A percentile compares a stretch with the other conserved stretches of the same genome.
Conservation (phyloP, 2,888 invertebrate species). For the Caradrina clavipalpis region DNA sequence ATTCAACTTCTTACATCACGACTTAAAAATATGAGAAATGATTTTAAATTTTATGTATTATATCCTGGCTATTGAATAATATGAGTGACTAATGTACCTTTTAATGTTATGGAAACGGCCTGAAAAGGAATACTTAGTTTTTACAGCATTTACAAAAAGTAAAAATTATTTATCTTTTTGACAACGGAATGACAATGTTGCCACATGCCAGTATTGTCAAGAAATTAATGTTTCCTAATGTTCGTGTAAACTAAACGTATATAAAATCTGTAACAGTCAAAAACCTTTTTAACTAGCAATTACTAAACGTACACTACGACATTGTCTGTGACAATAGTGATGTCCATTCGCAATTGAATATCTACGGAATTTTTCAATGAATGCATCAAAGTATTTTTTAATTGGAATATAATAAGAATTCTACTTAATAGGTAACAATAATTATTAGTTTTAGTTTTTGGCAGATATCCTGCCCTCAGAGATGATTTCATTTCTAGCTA, state of each 20-base stretch:
- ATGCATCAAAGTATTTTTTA: not conserved
- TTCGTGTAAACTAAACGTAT: constrained; percentile 10
- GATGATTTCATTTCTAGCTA: not conserved
- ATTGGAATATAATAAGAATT: not conserved
- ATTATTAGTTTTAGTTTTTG: fast-evolving
- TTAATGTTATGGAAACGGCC: constrained; percentile 34
- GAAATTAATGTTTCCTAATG: not conserved
- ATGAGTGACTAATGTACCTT: constrained; percentile 57
- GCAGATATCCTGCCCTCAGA: no score
- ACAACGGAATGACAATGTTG: constrained; percentile 48
- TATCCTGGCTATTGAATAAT: not conserved
- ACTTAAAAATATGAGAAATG: constrained; percentile 40
- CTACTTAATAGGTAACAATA: no score
- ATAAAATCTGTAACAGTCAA: not conserved
- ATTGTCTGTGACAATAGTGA: constrained; percentile 36
- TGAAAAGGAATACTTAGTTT: constrained; percentile 56
- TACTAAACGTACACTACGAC: constrained; percentile 28
- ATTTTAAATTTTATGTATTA: constrained; percentile 1
- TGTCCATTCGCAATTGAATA: not conserved
- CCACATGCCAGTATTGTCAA: not conserved
- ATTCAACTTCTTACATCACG: constrained; percentile 85
- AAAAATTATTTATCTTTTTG: constrained; percentile 75
- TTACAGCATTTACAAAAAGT: constrained; percentile 72
- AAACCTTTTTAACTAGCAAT: not conserved
- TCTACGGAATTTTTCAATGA: not conserved